These are phyloP conservation scores for Lagopus muta DNA, from an alignment of 2,113 vertebrate species.

Conservation along the genomic window DNA sequence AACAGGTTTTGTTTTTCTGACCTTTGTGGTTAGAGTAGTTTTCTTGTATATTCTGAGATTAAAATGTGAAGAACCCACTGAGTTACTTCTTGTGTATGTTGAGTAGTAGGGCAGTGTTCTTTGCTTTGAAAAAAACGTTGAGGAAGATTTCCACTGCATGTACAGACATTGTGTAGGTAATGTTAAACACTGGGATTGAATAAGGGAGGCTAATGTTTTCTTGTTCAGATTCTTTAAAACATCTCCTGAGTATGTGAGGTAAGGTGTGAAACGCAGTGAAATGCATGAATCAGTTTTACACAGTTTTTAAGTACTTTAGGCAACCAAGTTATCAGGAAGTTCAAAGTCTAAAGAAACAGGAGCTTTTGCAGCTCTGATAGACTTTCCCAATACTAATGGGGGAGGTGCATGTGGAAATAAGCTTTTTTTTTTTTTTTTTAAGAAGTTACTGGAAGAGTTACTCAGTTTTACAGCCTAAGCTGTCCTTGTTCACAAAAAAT, in stretches of 20 bases:
- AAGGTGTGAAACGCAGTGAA: neutral
- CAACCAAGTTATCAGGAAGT: constrained; percentile 19
- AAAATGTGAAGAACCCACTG: neutral
- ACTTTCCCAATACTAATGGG: neutral
- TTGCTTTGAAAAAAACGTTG: neutral
- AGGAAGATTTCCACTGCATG: neutral
- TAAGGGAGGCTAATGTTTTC: neutral
- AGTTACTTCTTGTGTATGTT: neutral
- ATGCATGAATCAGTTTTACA: neutral
- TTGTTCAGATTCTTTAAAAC: neutral
- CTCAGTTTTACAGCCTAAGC: neutral
- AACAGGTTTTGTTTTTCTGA: neutral
- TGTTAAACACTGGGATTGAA: neutral
- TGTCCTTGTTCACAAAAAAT: neutral
- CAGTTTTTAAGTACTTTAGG: neutral
- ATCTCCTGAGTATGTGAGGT: neutral
- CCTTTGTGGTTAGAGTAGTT: neutral
- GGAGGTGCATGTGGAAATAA: neutral
- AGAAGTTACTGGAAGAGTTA: neutral
- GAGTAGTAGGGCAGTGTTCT: neutral
- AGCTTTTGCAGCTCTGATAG: neutral
- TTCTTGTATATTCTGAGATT: neutral
- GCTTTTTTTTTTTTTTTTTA: neutral
- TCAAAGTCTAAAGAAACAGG: constrained; percentile 47
- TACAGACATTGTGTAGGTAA: neutral